A percentile compares a stretch with the other conserved stretches of the same genome.
Conservation (phyloP, 2,797 vertebrate species). For the Lepilemur ruficaudatus region DNA sequence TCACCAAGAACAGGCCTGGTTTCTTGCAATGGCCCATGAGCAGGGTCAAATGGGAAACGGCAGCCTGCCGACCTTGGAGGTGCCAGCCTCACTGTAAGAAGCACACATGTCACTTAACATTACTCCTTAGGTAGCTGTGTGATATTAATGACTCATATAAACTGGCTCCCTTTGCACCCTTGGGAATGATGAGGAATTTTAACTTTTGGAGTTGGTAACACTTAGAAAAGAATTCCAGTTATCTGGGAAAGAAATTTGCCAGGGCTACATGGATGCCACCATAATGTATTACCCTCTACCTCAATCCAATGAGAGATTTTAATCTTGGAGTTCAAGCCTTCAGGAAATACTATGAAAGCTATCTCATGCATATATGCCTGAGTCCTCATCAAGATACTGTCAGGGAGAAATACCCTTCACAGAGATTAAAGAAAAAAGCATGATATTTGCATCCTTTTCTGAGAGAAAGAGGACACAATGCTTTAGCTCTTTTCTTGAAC, state of each 20-base stretch:
- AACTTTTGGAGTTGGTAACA: background rate
- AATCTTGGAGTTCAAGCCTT: background rate
- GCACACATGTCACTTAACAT: background rate
- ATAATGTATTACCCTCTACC: background rate
- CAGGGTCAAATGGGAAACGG: background rate
- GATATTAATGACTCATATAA: background rate
- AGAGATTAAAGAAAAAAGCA: background rate
- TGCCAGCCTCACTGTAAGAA: background rate
- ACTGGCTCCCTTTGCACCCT: background rate
- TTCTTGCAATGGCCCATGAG: background rate
- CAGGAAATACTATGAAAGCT: background rate
- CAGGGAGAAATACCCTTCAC: background rate
- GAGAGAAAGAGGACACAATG: background rate
- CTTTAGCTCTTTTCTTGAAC: background rate
- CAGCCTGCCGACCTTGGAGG: background rate
- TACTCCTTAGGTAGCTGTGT: background rate
- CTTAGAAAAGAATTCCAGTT: background rate
- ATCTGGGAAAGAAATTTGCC: background rate
- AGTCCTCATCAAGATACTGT: background rate
- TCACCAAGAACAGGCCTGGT: background rate
- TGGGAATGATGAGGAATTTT: background rate
- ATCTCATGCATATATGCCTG: background rate
- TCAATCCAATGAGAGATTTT: background rate
- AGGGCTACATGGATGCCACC: background rate
- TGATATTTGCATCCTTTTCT: background rate